A percentile compares a stretch with the other conserved stretches of the same genome.
Evolutionary conservation across 2,113 vertebrate genomes (phyloP).

Genomic region (Cebus imitator): DNA sequence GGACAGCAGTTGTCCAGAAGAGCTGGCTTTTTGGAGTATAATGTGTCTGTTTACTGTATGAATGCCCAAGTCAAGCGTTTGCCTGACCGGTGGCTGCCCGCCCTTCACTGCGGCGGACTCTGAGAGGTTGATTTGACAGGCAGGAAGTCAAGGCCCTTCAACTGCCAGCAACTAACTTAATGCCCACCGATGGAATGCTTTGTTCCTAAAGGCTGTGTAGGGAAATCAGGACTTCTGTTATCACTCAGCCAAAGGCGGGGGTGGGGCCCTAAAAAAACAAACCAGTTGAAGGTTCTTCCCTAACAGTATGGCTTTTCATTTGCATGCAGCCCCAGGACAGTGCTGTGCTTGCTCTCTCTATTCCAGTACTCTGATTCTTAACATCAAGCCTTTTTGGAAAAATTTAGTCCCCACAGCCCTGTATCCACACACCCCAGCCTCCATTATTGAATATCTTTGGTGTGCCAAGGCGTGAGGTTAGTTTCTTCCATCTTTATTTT

Average conservation of each 20-base stretch:
- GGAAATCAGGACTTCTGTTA: slow-evolving; percentile 11
- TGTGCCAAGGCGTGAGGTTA: background rate
- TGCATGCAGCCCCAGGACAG: background rate
- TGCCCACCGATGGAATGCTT: slow-evolving; percentile 55
- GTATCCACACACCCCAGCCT: background rate
- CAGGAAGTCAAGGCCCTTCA: slow-evolving; percentile 28
- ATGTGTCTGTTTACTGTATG: slow-evolving; percentile 47
- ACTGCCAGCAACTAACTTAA: background rate
- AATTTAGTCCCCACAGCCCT: background rate
- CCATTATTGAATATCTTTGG: background rate
- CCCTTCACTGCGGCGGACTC: background rate
- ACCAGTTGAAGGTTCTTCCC: background rate
- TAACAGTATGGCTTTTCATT: background rate
- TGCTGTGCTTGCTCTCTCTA: background rate
- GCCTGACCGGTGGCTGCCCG: background rate
- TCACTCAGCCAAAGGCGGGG: background rate
- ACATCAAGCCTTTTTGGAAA: background rate
- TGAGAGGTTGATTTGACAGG: slow-evolving; percentile 16
- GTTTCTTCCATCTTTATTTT: background rate
- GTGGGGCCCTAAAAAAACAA: background rate
- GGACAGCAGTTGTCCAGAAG: slow-evolving; percentile 20
- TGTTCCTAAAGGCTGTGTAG: slow-evolving; percentile 11
- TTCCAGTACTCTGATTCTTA: background rate
- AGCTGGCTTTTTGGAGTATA: background rate
- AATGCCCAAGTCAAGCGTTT: background rate